Base-by-base conservation (phyloP, 2,888 invertebrate species). In the Biston betularia region DNA sequence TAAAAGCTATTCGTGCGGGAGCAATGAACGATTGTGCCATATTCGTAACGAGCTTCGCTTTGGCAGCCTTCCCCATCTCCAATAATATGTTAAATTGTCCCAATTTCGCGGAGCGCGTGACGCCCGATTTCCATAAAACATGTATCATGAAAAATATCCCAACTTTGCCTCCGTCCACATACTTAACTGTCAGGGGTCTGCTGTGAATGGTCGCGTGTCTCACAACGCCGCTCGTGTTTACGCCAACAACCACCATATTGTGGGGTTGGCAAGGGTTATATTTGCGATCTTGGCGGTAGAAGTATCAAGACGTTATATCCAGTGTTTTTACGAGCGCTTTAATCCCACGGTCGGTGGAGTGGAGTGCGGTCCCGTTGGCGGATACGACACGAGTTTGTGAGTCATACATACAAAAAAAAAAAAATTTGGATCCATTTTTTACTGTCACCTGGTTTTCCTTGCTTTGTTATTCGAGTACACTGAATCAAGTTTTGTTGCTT, bases 271-370 rank as follows among this genome's bases (percentile, higher is more conserved):
- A 79, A 73, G 75, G 79, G 65, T 63, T 63, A 57, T 68, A 75
- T 78, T 83, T 56, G 72, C 69, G 63, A 64, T 75, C 72, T 73
- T 73, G 79, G 75, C 78, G 76, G 80, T 73, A 72, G 74, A 76
- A 79, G 85, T 87, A 90, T 91, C 89, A 89, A 91, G 90, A 91
- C 88, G 88, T 90, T 90, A 91, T 87, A 86, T 86, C 87, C 83
- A 86, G 89, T 81, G 71, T 82, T 89, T 90, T 92, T 90, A 92
- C 89, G 90, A 90, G 88, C 88, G 89, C 89, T 90, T 63, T 92
- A 91, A 92, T 91, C 91, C 90, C 79, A 83, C 83, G 85, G 86
- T 86, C 83, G 84, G 78, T 74, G 81, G 72, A 75, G 65, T 57
- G 58, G 14, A 54, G 70, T 54, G 55, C 52, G 84, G 81, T 79